A percentile compares a stretch with the other conserved stretches of the same genome.
phyloP scores from a whole-genome alignment of 2,888 invertebrate genomes.

The Drosophila buzzatii region DNA sequence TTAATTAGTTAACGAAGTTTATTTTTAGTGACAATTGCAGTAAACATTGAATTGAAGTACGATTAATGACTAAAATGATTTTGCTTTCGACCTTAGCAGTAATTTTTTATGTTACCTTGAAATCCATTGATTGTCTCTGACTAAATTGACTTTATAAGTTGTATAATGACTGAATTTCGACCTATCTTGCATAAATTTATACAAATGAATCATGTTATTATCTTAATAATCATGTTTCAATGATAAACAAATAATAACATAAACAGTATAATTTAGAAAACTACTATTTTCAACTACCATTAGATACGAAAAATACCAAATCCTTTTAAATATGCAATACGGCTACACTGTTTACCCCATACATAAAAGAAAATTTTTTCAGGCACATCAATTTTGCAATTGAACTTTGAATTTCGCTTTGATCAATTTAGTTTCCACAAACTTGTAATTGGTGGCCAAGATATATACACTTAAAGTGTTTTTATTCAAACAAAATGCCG shows the following conservation, averaged over 20 bases:
- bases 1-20: not conserved
- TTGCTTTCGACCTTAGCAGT: not conserved
- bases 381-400: constrained; percentile 34
- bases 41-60: not conserved
- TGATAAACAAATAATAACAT: not conserved
- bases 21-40: not conserved
- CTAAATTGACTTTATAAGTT: not conserved
- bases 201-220: not conserved
- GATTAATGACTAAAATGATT: not conserved
- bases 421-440: constrained; percentile 16
- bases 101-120: not conserved
- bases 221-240: not conserved
- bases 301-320: constrained; percentile 4
- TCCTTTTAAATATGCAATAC: not conserved
- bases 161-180: not conserved
- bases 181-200: not conserved
- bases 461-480: constrained; percentile 8
- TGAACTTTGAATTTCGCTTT: constrained; percentile 33
- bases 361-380: constrained; percentile 63
- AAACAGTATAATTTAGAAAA: not conserved
- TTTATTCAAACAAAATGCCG: constrained; percentile 72
- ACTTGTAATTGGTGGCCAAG: constrained; percentile 12
- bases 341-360: constrained; percentile 50
- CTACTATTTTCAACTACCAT: constrained; percentile 2
- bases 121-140: too few relatives aligned